Evolutionary conservation across 2,888 invertebrate genomes (phyloP).

Genomic region (Drosophila longiperda): DNA sequence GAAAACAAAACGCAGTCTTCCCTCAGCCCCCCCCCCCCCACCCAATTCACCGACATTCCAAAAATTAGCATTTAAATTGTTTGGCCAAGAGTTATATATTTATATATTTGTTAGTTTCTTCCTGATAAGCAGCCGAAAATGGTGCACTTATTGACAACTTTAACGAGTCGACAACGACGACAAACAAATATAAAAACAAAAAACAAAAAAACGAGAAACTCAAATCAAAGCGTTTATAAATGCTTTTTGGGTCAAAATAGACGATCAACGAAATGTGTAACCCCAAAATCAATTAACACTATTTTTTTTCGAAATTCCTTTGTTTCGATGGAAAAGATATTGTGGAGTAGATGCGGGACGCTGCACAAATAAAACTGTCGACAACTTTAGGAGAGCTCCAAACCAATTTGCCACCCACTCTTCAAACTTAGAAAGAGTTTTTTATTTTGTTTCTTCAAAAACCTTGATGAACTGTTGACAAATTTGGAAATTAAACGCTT

Average conservation of each 20-base stretch:
- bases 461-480: conserved; percentile 67
- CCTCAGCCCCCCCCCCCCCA: conserved; percentile 4
- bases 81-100: conserved; percentile 42
- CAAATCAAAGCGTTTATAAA: conserved; percentile 68
- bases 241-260: conserved; percentile 63
- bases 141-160: conserved; percentile 82
- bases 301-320: conserved; percentile 40
- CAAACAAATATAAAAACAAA: conserved; percentile 36
- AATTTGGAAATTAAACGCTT: conserved; percentile 70
- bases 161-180: conserved; percentile 58
- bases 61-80: conserved; percentile 78
- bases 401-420: conserved; percentile 47
- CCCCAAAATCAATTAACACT: conserved; percentile 52
- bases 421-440: conserved; percentile 7
- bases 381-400: conserved; percentile 23
- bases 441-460: no score
- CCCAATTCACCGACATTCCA: neutral
- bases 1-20: conserved; percentile 67
- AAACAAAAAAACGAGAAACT: conserved; percentile 15
- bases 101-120: conserved; percentile 37
- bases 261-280: conserved; percentile 28
- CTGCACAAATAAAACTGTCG: conserved; percentile 34
- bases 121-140: conserved; percentile 74
- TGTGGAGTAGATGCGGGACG: conserved; percentile 40
- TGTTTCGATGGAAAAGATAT: conserved; percentile 21